Evolutionary conservation across 2,797 vertebrate species (phyloP).

Genomic region (Enteromius viviparus): DNA sequence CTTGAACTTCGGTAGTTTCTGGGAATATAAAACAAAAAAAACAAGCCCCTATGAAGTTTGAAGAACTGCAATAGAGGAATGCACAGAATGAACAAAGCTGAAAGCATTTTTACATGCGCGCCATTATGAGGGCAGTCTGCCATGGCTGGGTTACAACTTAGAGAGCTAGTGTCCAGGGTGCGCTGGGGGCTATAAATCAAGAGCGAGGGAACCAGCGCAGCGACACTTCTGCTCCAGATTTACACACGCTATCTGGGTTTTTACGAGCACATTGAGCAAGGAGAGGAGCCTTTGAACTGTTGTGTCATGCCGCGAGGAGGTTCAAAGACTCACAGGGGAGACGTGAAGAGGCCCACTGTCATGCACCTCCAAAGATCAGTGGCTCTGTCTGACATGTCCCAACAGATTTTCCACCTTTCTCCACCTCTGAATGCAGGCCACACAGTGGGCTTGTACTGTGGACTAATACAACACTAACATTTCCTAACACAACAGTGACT

Average conservation of each 20-base stretch:
- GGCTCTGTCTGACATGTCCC: slow-evolving; percentile 31
- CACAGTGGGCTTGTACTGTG: slow-evolving; percentile 14
- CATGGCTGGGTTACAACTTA: slow-evolving; percentile 36
- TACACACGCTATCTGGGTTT: slow-evolving; percentile 48
- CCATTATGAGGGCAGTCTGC: slow-evolving; percentile 14
- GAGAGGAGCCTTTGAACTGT: slow-evolving; percentile 51
- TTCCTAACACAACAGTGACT: not conserved
- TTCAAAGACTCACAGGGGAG: slow-evolving; percentile 44
- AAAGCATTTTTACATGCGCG: slow-evolving; percentile 41
- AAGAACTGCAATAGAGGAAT: slow-evolving; percentile 20
- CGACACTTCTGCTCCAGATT: slow-evolving; percentile 48
- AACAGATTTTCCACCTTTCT: slow-evolving; percentile 41
- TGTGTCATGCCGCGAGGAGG: slow-evolving; percentile 38
- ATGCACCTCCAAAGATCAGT: slow-evolving; percentile 41
- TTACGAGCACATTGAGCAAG: slow-evolving; percentile 41
- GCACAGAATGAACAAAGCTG: slow-evolving; percentile 24
- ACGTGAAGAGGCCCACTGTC: slow-evolving; percentile 39
- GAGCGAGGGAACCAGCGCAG: slow-evolving; percentile 12
- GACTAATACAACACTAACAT: not conserved
- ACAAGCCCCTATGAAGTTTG: slow-evolving; percentile 27
- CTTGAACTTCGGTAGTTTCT: not conserved
- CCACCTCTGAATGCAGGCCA: slow-evolving; percentile 24
- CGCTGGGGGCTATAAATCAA: slow-evolving; percentile 42
- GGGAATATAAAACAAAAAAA: not conserved
- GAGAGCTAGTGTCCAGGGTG: slow-evolving; percentile 39